Evolutionary conservation across 35 echinoderm and acorn worm genomes (phyloP).

Genomic region (Eucidaris tribuloides): DNA sequence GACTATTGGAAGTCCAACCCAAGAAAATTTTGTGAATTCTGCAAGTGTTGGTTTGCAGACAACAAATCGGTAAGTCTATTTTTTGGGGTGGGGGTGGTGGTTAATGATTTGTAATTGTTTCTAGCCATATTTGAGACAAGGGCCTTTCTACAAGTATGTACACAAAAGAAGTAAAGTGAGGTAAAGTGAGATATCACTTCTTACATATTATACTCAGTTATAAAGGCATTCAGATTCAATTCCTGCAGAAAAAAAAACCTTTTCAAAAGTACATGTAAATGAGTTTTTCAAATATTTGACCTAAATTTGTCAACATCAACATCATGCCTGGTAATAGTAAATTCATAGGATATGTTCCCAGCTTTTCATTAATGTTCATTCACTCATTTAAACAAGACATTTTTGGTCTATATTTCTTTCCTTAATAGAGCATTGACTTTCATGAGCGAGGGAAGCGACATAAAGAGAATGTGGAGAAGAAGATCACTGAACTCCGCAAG

Average conservation of each 20-base stretch:
- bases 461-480: constrained; percentile 96
- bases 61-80: constrained; percentile 60
- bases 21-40: constrained; percentile 68
- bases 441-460: constrained; percentile 93
- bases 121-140: background rate
- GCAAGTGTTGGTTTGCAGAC: constrained; percentile 70
- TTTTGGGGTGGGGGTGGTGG: too few species aligned
- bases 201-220: too few species aligned
- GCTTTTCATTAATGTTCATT: background rate
- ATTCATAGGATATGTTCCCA: background rate
- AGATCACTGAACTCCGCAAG: constrained; percentile 71
- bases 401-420: background rate
- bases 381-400: background rate
- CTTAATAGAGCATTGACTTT: constrained; percentile 83
- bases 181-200: background rate
- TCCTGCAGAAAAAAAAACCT: background rate
- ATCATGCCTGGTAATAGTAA: background rate
- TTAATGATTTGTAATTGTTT: background rate
- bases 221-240: too few species aligned
- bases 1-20: constrained; percentile 75
- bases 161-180: background rate
- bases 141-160: background rate
- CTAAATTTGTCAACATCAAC: background rate
- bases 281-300: background rate
- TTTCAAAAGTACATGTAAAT: background rate